Base-by-base conservation (phyloP, 2,113 vertebrate species). In the Arizona elegans region DNA sequence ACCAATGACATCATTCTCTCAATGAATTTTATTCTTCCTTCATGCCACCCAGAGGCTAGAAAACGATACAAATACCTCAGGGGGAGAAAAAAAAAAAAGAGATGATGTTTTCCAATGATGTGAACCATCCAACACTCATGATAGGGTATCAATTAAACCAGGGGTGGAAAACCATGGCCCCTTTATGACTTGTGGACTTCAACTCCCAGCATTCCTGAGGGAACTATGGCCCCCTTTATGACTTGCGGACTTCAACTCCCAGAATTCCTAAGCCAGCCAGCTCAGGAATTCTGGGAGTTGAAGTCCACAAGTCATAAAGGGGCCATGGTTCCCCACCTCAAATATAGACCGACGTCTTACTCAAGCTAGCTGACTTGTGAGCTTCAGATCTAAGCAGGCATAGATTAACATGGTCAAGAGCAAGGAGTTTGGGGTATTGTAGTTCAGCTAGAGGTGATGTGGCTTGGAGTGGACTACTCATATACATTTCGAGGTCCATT, bases 11-110 rank as follows among this genome's bases (percentile, higher is more conserved):
- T 52, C 15, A 19, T 38, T 81, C 33, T 43, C 4, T 3, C 0
- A 11, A 58, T 87, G 70, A 86, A 53, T 90, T 93, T 33, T 58
- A 90, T 90, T 86, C 23, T 58, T 54, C 75, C 88, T 89, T 93
- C 88, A 43, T 19, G 19, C 4, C 4, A 54, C 19, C 38, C 13
- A 6, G 75, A 90, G 75, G 75, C 55, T 86, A 38, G 81, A 85
- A 38, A 86, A 93, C 29, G 24, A 89, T 92, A 88, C n/a, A 86
- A 93, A 86, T 86, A 81, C 55, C 81, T 47, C 33, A 24, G 21
- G 2, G 56, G 33, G 26, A 26, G 70, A 59, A 54, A 9, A 9
- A 24, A 3, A n/a, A 24, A 54, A 29, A 70, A 59, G 17, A 81
- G 29, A 62, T 3, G 4, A 13, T 29, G 8, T 81, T 59, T 33